A percentile compares a stretch with the other conserved stretches of the same genome.
Evolutionary conservation across 2,888 invertebrate species (phyloP).

Genomic region (Cantharis lateralis): DNA sequence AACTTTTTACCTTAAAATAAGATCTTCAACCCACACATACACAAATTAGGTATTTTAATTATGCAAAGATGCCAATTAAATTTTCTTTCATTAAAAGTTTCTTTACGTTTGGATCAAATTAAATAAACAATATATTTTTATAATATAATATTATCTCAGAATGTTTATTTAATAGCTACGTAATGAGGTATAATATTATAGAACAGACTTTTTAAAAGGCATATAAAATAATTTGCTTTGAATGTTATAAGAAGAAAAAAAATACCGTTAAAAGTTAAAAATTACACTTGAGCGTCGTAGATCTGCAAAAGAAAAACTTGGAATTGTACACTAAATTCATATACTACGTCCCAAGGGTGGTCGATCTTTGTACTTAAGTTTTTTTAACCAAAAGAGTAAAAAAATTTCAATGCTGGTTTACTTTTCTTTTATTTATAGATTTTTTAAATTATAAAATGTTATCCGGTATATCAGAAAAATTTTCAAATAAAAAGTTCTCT

Average conservation of each 20-base stretch:
- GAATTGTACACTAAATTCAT: constrained; percentile 24
- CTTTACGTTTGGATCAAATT: background rate
- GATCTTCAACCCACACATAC: too few relatives aligned
- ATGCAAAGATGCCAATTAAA: too few relatives aligned
- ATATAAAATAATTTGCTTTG: constrained; percentile 25
- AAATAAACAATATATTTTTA: background rate
- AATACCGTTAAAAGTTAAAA: constrained; percentile 24
- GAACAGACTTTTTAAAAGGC: constrained; percentile 13
- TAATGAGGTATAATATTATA: constrained; percentile 16
- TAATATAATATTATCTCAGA: too few relatives aligned
- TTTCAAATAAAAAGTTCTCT: background rate
- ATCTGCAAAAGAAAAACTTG: constrained; percentile 16
- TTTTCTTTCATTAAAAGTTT: background rate
- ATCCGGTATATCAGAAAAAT: background rate
- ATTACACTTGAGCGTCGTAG: constrained; percentile 18
- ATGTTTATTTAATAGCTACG: constrained; percentile 18
- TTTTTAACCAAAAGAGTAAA: constrained; percentile 19
- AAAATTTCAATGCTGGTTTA: background rate
- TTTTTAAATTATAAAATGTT: background rate
- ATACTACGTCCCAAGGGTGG: constrained; percentile 14
- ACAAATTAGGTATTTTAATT: too few relatives aligned
- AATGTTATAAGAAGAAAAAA: constrained; percentile 21
- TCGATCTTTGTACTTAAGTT: constrained; percentile 17
- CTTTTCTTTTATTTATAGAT: background rate
- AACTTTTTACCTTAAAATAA: too few relatives aligned